Evolutionary conservation across 2,113 vertebrate species (phyloP).

Genomic region (Campylorhamphus procurvoides): DNA sequence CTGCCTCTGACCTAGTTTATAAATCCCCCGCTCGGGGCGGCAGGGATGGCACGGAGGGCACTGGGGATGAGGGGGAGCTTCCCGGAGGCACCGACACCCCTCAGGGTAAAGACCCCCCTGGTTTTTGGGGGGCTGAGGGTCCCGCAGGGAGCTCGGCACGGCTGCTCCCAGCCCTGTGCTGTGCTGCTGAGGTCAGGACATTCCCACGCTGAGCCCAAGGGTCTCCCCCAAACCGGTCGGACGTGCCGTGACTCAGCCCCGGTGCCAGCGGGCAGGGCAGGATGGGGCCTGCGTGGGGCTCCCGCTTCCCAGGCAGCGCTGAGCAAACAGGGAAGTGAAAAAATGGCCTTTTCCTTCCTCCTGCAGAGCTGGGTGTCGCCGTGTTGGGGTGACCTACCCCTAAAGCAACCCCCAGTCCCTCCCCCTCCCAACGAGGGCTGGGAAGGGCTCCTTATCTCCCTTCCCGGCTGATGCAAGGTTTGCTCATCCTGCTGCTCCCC

Average conservation of each 20-base stretch:
- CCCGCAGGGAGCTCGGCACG: accelerated
- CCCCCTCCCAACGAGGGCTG: not conserved
- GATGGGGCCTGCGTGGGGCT: not conserved
- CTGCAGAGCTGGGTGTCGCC: not conserved
- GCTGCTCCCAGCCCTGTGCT: accelerated
- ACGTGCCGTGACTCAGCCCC: not conserved
- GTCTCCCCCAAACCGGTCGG: not conserved
- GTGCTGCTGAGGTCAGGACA: not conserved
- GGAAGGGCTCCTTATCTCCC: not conserved
- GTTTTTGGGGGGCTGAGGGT: not conserved
- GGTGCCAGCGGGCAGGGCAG: not conserved
- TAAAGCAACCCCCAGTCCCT: not conserved
- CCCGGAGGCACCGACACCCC: accelerated
- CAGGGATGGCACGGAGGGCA: not conserved
- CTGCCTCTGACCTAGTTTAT: not conserved
- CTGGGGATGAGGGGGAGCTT: accelerated
- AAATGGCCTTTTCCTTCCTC: slow-evolving; percentile 19
- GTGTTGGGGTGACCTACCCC: not conserved
- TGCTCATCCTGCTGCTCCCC: not conserved
- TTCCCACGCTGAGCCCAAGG: not conserved
- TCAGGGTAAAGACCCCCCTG: not conserved
- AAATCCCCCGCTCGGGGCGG: accelerated
- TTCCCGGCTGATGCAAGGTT: not conserved
- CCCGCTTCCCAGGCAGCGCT: not conserved
- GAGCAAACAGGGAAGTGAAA: not conserved